Base-by-base conservation (phyloP, 2,888 invertebrate species). In the Cataglyphis albicans region DNA sequence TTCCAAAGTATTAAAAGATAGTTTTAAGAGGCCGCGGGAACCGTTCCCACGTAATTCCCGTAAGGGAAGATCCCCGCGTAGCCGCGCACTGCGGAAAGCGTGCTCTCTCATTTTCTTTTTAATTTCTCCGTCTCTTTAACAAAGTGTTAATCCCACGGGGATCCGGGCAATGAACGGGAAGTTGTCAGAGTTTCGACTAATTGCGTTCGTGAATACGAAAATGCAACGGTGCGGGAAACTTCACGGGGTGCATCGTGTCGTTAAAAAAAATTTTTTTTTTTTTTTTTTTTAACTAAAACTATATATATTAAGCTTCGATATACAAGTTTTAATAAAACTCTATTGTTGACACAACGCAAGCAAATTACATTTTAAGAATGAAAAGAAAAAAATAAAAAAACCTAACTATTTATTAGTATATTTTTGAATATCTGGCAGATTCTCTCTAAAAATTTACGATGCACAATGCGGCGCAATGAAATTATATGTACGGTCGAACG, bases 1-100 rank as follows among this genome's bases (percentile, higher is more conserved):
- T 85, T 86, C 74, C 84, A 74, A 83, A 80, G 84, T 86, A 89
- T 87, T 87, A 90, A 86, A 84, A 86, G 86, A 86, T 89, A 89
- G 84, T 87, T 90, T 86, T 84, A 87, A 85, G 52, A 52, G 81
- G 82, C 80, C 75, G 78, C 82, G 55, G 65, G 68, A 81, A 82
- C 76, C 65, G 86, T 82, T 83, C 48, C 67, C 81, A 38, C 83
- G 75, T 83, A 78, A 87, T 85, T 88, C 81, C 83, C 81, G 74
- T 81, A 78, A 70, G 59, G 72, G 59, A 32, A 52, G 59, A 61
- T 55, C 63, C 29, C 57, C 68, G 55, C 67, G 63, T 59, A 75
- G 64, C 38, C 48, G 82, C 21, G 21, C 70, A 29, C 59, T 15
- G 78, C 48, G 59, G 48, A n/a, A 35, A 38, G 25, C 29, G 38